Base-by-base conservation (phyloP, 2,113 vertebrate genomes). In the Setophaga kirtlandii region DNA sequence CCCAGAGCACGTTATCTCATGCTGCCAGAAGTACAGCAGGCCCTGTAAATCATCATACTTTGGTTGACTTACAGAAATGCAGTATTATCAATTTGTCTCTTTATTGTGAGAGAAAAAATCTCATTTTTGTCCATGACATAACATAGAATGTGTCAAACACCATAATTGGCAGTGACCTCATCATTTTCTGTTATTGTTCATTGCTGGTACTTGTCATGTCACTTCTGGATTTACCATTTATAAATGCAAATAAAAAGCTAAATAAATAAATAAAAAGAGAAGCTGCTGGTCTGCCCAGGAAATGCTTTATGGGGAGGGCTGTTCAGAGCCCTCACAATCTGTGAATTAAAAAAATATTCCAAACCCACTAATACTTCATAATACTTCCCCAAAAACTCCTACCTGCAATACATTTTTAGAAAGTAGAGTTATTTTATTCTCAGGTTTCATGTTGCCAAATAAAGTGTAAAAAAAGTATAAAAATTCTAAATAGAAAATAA, bases 1-100 rank as follows among this genome's bases (percentile, higher is more conserved):
- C 55, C 14, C n/a, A 42, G 20, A 60, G 17, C 9, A 9, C 1
- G 2, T n/a, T n/a, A 16, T 84, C 17, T 53, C 1, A 1, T 74
- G 55, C 56, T 59, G 11, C 13, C 39, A 60, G 35, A 86, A 78
- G 49, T 67, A 41, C 56, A 85, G 35, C 20, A 76, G 53, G 41
- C 70, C 39, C 46, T 81, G 7, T 50, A 55, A 67, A 52, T 81
- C 33, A 35, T 18, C 67, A 30, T 17, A 10, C 12, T 6, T 41
- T 41, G 35, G 6, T 47, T 81, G 59, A 58, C 49, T n/a, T 90
- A 19, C 44, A 80, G 70, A 91, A 85, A 52, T 56, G 25, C 3
- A 30, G 0, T 63, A 7, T 35, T 85, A 21, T 3, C 46, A 44
- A 17, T 87, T 12, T 37, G 24, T 59, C 27, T 70, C 7, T n/a